phyloP scores from a whole-genome alignment of 2,113 vertebrate genomes.

The Puffinus mauretanicus region DNA sequence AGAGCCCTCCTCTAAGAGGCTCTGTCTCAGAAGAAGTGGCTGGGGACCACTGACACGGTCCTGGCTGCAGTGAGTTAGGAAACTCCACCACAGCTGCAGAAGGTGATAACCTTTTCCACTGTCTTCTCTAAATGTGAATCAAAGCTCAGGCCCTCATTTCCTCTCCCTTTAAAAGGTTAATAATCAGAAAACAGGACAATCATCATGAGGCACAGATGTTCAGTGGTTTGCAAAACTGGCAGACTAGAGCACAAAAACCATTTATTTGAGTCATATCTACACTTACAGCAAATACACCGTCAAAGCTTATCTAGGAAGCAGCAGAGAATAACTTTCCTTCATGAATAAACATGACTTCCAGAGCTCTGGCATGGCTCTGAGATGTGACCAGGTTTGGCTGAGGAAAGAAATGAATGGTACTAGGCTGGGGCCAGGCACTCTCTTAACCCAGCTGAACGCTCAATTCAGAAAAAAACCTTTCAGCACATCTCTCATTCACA shows the following conservation, averaged over 20 bases:
- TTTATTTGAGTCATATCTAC: not conserved
- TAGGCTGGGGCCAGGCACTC: not conserved
- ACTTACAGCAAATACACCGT: not conserved
- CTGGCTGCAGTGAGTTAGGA: not conserved
- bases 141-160: not conserved
- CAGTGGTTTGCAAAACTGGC: not conserved
- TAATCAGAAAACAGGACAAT: not conserved
- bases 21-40: not conserved
- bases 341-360: conserved; percentile 28
- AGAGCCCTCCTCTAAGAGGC: not conserved
- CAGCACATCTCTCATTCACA: not conserved
- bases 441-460: not conserved
- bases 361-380: not conserved
- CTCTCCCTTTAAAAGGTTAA: not conserved
- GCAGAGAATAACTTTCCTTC: not conserved
- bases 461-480: not conserved
- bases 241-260: not conserved
- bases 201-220: not conserved
- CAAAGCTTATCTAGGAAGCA: conserved; percentile 22
- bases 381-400: not conserved
- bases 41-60: not conserved
- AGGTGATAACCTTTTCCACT: not conserved
- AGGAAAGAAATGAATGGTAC: not conserved
- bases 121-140: not conserved
- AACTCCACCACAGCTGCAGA: not conserved